Percentiles rank a stretch among this genome's conserved stretches.
These are phyloP conservation scores for Pelodiscus sinensis DNA, from an alignment of 2,113 vertebrate species.

Conservation along the genomic window DNA sequence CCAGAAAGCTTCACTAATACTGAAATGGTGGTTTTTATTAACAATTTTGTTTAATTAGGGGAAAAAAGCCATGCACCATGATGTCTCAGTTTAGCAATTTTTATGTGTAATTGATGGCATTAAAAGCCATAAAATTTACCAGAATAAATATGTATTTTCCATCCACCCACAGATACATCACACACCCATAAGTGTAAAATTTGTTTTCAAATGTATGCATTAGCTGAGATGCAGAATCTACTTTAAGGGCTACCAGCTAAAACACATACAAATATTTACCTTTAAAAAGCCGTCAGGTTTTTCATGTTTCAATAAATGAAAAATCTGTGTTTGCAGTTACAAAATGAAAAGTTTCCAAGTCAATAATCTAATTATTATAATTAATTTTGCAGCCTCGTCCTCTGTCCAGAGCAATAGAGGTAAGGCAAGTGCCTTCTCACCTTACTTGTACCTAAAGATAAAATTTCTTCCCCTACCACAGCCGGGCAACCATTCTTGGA, in stretches of 20 bases:
- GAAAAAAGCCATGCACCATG: neutral
- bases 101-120: neutral
- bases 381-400: neutral
- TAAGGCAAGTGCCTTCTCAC: neutral
- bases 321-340: neutral
- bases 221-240: neutral
- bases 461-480: rapidly evolving
- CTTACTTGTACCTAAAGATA: neutral
- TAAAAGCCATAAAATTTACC: neutral
- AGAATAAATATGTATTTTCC: neutral
- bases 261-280: neutral
- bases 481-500: neutral
- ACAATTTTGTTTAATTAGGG: neutral
- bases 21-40: neutral
- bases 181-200: rapidly evolving
- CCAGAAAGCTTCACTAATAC: neutral
- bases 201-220: neutral
- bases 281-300: rapidly evolving
- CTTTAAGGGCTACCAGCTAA: neutral
- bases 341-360: neutral
- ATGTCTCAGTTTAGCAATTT: rapidly evolving
- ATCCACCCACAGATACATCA: rapidly evolving
- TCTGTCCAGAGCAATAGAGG: neutral
- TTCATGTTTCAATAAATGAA: rapidly evolving
- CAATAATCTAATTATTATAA: no score